These are phyloP conservation scores for Saccopteryx bilineata DNA, from an alignment of 2,113 vertebrate genomes.

Conservation along the genomic window DNA sequence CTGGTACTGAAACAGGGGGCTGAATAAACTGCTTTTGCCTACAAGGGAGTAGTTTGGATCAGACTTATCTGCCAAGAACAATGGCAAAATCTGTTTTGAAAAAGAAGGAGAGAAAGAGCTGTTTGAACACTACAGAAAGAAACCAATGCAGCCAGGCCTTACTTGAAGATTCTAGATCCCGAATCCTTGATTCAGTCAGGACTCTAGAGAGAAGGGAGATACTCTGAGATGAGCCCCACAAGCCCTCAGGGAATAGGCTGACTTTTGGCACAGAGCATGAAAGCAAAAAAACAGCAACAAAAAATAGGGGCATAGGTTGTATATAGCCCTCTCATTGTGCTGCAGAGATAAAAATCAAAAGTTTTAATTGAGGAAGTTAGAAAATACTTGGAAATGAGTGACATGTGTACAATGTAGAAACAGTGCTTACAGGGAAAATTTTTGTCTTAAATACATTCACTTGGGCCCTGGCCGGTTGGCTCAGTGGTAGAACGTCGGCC, in stretches of 20 bases:
- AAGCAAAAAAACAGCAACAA: background rate
- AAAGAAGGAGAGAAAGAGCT: background rate
- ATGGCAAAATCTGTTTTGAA: background rate
- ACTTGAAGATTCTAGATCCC: background rate
- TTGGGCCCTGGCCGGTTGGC: background rate
- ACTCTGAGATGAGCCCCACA: background rate
- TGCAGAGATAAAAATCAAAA: slow-evolving; percentile 53
- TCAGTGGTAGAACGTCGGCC: too few species aligned
- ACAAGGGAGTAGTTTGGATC: background rate
- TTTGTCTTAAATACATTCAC: background rate
- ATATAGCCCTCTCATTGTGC: background rate
- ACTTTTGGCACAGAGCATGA: background rate
- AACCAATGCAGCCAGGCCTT: background rate
- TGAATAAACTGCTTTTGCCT: background rate
- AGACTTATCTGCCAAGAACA: background rate
- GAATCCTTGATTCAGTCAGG: background rate
- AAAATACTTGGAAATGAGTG: slow-evolving; percentile 51
- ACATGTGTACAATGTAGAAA: background rate
- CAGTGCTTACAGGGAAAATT: background rate
- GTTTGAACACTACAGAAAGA: background rate
- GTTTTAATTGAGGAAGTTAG: slow-evolving; percentile 52
- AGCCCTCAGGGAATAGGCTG: background rate
- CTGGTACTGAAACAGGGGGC: background rate
- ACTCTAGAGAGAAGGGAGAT: background rate
- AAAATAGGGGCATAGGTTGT: slow-evolving; percentile 2